phyloP scores from a whole-genome alignment of 2,113 vertebrate genomes.

The Glareola pratincola region DNA sequence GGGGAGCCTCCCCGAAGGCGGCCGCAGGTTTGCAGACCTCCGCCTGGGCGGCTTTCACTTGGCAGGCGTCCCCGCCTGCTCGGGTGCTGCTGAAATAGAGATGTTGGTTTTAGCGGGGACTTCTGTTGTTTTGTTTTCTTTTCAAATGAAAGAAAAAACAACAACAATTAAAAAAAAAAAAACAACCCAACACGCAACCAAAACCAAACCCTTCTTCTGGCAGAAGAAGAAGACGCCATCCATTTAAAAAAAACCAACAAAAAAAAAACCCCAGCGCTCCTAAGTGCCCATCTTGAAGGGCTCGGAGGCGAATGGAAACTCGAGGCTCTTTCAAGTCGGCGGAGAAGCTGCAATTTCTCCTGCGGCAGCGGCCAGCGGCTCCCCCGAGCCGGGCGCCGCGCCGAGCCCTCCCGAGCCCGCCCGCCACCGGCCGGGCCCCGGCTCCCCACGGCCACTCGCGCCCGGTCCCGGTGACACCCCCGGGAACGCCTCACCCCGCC shows the following conservation, averaged over 20 bases:
- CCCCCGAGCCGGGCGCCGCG: neutral
- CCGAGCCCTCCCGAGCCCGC: neutral
- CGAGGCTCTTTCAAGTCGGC: neutral
- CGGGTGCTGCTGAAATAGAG: neutral
- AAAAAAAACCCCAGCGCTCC: neutral
- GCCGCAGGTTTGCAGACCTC: neutral
- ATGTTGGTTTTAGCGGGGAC: constrained; percentile 13
- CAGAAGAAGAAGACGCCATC: neutral
- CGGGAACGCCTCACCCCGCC: neutral
- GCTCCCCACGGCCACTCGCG: neutral
- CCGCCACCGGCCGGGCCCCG: neutral
- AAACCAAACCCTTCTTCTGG: neutral
- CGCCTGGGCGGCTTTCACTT: neutral
- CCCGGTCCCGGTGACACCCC: neutral
- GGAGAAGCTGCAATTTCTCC: constrained; percentile 15
- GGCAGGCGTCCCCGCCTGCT: neutral
- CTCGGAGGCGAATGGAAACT: neutral
- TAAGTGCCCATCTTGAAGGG: neutral
- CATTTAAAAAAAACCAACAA: neutral
- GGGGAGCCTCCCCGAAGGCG: neutral
- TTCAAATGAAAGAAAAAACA: constrained; percentile 14
- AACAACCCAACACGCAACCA: neutral
- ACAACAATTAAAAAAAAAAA: neutral
- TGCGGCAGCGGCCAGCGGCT: neutral
- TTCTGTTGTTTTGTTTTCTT: constrained; percentile 43